Conservation (phyloP, 2,113 vertebrate genomes). For the Oxygymnocypris stewartii region DNA sequence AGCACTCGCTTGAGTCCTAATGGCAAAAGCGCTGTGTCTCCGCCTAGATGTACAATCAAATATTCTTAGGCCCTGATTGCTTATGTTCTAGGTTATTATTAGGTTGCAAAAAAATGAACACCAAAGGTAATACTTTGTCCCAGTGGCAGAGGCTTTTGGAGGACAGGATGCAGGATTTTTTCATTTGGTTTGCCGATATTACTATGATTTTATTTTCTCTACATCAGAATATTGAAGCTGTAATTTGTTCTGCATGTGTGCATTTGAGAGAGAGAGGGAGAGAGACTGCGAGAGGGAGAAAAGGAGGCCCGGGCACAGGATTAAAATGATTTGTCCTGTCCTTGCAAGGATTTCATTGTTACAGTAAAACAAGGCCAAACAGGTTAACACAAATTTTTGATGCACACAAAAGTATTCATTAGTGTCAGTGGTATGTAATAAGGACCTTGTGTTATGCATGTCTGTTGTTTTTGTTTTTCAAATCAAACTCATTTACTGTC, state of each 20-base stretch:
- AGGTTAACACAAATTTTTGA: no score
- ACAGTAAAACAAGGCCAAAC: slow-evolving; percentile 34
- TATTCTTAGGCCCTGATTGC: slow-evolving; percentile 98
- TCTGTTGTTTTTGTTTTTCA: neutral
- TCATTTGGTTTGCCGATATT: slow-evolving; percentile 56
- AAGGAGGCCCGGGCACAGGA: slow-evolving; percentile 31
- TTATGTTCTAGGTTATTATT: slow-evolving; percentile 98
- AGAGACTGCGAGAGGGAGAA: neutral
- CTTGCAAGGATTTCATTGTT: slow-evolving; percentile 45
- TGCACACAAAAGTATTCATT: neutral
- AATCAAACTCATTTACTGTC: neutral
- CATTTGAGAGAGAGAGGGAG: slow-evolving; percentile 1
- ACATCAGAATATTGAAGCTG: slow-evolving; percentile 50
- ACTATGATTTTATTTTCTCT: slow-evolving; percentile 63
- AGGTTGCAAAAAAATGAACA: slow-evolving; percentile 85
- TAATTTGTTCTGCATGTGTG: slow-evolving; percentile 36
- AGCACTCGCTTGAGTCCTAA: slow-evolving; percentile 91
- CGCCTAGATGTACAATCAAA: slow-evolving; percentile 97
- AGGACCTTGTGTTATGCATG: neutral
- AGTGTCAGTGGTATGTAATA: neutral
- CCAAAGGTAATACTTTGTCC: slow-evolving; percentile 70
- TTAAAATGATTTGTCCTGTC: slow-evolving; percentile 47
- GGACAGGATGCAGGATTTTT: slow-evolving; percentile 54
- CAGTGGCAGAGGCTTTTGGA: slow-evolving; percentile 55
- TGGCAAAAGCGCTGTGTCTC: slow-evolving; percentile 95